These are phyloP conservation scores for Phaethon lepturus DNA, from an alignment of 2,113 vertebrate genomes.

Conservation along the genomic window DNA sequence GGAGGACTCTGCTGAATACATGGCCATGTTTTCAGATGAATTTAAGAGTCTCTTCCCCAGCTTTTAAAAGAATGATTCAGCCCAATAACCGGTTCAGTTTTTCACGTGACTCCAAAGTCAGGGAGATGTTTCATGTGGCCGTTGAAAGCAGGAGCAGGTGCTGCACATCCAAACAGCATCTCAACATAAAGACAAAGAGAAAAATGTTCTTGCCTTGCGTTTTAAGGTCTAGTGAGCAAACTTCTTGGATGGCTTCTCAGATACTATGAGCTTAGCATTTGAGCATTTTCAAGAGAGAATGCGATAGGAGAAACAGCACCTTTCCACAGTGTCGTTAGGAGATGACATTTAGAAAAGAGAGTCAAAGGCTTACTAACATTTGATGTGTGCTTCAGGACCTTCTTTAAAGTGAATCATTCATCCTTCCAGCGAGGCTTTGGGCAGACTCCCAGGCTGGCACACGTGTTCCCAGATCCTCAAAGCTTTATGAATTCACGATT, in stretches of 20 bases:
- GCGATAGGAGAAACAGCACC: neutral
- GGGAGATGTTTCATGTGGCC: neutral
- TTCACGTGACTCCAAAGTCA: neutral
- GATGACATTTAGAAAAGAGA: constrained; percentile 32
- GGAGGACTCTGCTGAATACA: neutral
- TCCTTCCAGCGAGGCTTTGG: neutral
- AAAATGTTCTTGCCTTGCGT: neutral
- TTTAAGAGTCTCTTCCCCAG: neutral
- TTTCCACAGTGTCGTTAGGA: neutral
- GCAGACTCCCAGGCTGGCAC: neutral
- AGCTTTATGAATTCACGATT: neutral
- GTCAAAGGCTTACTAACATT: constrained; percentile 6
- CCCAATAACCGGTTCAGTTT: neutral
- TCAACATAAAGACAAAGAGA: neutral
- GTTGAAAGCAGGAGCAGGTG: neutral
- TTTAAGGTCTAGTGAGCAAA: neutral
- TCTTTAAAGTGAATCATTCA: neutral
- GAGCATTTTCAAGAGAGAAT: neutral
- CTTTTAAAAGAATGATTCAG: neutral
- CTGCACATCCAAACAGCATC: neutral
- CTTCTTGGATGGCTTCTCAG: neutral
- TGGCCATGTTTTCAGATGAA: neutral
- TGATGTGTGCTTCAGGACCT: constrained; percentile 1
- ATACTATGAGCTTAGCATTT: neutral
- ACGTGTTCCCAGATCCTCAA: neutral